Evolutionary conservation across 2,113 vertebrate genomes (phyloP).

Genomic region (Stomatorhinus ivindoensis): DNA sequence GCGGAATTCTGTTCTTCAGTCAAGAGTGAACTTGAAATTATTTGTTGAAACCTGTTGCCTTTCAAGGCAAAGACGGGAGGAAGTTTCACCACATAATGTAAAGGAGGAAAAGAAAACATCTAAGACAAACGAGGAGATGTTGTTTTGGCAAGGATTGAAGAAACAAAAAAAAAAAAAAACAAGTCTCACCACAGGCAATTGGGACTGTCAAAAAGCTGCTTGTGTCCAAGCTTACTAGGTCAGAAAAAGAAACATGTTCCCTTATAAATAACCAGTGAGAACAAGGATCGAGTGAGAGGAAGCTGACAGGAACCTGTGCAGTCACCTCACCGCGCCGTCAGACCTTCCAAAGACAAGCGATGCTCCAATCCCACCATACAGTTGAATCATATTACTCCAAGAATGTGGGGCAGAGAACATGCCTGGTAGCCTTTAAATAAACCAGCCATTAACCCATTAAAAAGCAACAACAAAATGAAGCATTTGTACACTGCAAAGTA

Average conservation of each 20-base stretch:
- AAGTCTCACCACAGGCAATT: not conserved
- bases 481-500: not conserved
- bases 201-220: constrained; percentile 1
- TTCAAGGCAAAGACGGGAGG: not conserved
- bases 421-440: not conserved
- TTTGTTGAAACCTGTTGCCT: not conserved
- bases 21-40: not conserved
- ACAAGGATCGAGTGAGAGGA: not conserved
- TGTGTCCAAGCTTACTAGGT: constrained; percentile 4
- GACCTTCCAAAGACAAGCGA: not conserved
- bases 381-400: not conserved
- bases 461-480: not conserved
- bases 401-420: not conserved
- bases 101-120: not conserved
- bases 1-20: not conserved
- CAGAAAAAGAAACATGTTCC: constrained; percentile 7
- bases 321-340: not conserved
- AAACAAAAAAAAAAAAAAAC: not conserved
- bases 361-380: not conserved
- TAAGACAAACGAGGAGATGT: not conserved
- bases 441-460: not conserved
- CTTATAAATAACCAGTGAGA: constrained; percentile 6
- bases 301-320: not conserved
- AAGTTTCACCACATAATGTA: not conserved
- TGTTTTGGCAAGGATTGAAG: not conserved